A percentile compares a stretch with the other conserved stretches of the same genome.
Conservation (phyloP, 2,113 vertebrate species). For the Dromaius novaehollandiae region DNA sequence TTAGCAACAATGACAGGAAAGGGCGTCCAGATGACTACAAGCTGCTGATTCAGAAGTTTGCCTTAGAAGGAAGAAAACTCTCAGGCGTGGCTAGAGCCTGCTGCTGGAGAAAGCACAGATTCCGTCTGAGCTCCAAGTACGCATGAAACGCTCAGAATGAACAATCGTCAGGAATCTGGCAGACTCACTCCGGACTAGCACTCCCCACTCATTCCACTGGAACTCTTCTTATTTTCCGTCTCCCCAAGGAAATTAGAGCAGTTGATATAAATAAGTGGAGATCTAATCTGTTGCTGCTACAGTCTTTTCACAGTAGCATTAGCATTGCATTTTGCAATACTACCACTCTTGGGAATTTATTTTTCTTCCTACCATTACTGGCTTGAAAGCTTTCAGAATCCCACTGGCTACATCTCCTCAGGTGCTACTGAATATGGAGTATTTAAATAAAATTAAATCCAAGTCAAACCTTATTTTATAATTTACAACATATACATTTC, state of each 20-base stretch:
- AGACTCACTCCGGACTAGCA: not conserved
- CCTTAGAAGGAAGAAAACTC: conserved; percentile 81
- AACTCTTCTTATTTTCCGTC: conserved; percentile 21
- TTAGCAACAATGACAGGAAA: conserved; percentile 51
- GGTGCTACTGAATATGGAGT: conserved; percentile 42
- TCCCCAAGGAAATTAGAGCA: conserved; percentile 49
- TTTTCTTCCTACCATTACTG: conserved; percentile 45
- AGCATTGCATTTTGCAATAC: conserved; percentile 25
- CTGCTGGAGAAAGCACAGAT: conserved; percentile 36
- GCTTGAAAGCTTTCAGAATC: conserved; percentile 50
- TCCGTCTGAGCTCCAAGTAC: conserved; percentile 56
- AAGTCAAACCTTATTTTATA: not conserved
- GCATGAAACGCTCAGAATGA: conserved; percentile 39
- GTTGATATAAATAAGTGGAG: conserved; percentile 49
- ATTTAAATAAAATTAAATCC: conserved; percentile 31
- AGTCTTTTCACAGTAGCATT: conserved; percentile 44
- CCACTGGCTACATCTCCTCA: conserved; percentile 37
- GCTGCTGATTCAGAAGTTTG: conserved; percentile 78
- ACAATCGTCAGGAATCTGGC: conserved; percentile 17
- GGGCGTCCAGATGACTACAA: conserved; percentile 57
- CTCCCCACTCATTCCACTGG: conserved; percentile 45
- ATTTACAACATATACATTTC: not conserved
- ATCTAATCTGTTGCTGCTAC: conserved; percentile 21
- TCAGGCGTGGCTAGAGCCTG: conserved; percentile 48
- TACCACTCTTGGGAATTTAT: conserved; percentile 50